A percentile compares a stretch with the other conserved stretches of the same genome.
These are phyloP conservation scores for Patella ulyssiponensis DNA, from an alignment of 2,888 invertebrate species.

Conservation along the genomic window DNA sequence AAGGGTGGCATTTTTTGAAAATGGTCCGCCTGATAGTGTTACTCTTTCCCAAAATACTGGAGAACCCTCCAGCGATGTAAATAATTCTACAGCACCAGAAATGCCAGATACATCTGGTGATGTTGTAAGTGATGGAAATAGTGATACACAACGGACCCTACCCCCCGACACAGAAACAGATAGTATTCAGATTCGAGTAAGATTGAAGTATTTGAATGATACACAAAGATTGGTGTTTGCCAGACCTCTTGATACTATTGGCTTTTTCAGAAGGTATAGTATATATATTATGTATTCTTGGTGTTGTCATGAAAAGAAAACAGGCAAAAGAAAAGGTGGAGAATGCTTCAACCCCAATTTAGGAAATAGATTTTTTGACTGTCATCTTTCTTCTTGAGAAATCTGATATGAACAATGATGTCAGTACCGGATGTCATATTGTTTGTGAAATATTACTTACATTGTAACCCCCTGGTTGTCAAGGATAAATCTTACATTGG, in stretches of 20 bases:
- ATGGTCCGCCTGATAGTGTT: no score
- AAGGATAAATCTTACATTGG: no score
- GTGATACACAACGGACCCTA: background rate
- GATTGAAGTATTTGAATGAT: slow-evolving; percentile 73
- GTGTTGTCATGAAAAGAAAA: background rate
- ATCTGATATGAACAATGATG: no score
- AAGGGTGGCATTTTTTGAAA: slow-evolving; percentile 32
- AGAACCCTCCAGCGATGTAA: background rate
- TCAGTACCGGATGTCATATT: no score
- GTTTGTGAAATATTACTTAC: no score
- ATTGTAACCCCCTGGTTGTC: no score
- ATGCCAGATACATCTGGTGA: background rate
- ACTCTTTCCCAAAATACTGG: background rate
- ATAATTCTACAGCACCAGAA: background rate
- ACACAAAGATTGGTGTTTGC: slow-evolving; percentile 68
- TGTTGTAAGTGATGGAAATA: background rate
- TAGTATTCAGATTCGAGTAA: slow-evolving; percentile 52
- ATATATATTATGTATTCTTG: background rate
- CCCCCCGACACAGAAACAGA: background rate
- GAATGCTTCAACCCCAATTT: background rate
- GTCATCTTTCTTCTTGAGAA: no score
- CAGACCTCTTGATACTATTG: slow-evolving; percentile 68
- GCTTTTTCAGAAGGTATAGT: slow-evolving; percentile 71
- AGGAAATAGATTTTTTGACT: background rate
- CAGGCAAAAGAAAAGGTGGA: background rate